Evolutionary conservation across 1,140 invertebrate genomes (phyloP), one percentile per base, ranked within the genome.

Genomic region (Anagrus nilaparvatae): DNA sequence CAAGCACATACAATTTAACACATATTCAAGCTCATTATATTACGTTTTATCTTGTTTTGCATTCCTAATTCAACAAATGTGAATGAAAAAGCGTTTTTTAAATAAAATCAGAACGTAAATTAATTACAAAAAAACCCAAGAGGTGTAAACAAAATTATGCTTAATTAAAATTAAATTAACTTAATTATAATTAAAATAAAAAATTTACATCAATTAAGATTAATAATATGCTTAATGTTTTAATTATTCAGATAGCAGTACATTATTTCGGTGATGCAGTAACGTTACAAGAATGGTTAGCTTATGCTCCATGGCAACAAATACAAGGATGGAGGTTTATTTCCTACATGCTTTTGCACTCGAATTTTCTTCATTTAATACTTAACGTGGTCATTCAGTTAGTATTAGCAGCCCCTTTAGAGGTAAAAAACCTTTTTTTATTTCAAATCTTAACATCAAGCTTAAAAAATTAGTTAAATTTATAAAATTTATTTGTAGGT

Each of bases 331-430:
- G 84, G 84, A 72, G 87, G 48, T 87, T 78, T 56, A 53, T 85
- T 8, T 81, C 80, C 27, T 92, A 92, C 65, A 87, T 87, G 77
- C 71, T 90, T 35, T 73, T 91, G 31, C 87, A 91, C 65, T 77
- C 81, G 37, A 84, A 83, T 50, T 55, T 60, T 19, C 67, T 73
- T 44, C 78, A 80, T 58, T 58, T 80, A 36, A 69, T 64, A 13
- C 59, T 79, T 30, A 81, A 81, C 59, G 63, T 80, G 17, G 66
- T 73, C 41, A 74, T 79, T 48, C 82, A 85, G 59, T 56, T 83
- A 44, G 45, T 81, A 23, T 61, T 84, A 31, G 81, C 81, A n/a
- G 61, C 79, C n/a, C 76, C 79, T 30, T 64, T 84, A 43, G 64
- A 67, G 61, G 64, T 67, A 47, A 61, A 24, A 50, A n/a, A n/a